Evolutionary conservation across 2,113 vertebrate genomes (phyloP).

Genomic region (Zapus hudsonius): DNA sequence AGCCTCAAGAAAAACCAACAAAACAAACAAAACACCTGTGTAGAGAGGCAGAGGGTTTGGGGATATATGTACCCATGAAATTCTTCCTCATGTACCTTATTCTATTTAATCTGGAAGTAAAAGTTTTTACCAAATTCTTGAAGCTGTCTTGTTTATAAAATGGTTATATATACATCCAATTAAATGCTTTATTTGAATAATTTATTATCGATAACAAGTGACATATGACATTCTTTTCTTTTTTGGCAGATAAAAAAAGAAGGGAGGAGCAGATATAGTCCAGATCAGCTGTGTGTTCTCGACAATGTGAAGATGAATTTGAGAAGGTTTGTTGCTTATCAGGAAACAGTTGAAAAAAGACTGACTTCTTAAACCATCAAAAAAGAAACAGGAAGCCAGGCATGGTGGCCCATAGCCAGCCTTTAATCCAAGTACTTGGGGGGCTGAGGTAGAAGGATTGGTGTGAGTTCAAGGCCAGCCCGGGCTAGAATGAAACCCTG

Average conservation of each 20-base stretch:
- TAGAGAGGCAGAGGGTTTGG: neutral
- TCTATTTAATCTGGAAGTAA: neutral
- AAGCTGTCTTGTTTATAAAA: neutral
- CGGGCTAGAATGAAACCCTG: too few relatives aligned
- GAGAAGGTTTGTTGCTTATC: constrained; percentile 95
- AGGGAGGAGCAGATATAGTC: constrained; percentile 90
- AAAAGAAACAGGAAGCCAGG: neutral
- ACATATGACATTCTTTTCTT: neutral
- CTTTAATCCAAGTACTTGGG: too few relatives aligned
- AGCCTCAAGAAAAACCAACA: too few relatives aligned
- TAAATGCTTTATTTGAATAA: constrained; percentile 15
- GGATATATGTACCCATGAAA: neutral
- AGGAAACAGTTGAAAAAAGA: constrained; percentile 89
- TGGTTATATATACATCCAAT: neutral
- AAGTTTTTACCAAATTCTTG: constrained; percentile 9
- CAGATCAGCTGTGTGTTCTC: constrained; percentile 95
- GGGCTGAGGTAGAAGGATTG: too few relatives aligned
- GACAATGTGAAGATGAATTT: constrained; percentile 97
- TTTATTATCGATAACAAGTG: neutral
- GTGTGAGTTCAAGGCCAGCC: too few relatives aligned
- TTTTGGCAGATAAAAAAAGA: constrained; percentile 93
- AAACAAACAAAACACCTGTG: neutral
- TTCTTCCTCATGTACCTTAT: neutral
- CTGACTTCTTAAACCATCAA: constrained; percentile 75
- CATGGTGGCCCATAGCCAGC: too few relatives aligned